Conservation (phyloP, 1,140 invertebrate species). For the Drosophila bifasciata region DNA sequence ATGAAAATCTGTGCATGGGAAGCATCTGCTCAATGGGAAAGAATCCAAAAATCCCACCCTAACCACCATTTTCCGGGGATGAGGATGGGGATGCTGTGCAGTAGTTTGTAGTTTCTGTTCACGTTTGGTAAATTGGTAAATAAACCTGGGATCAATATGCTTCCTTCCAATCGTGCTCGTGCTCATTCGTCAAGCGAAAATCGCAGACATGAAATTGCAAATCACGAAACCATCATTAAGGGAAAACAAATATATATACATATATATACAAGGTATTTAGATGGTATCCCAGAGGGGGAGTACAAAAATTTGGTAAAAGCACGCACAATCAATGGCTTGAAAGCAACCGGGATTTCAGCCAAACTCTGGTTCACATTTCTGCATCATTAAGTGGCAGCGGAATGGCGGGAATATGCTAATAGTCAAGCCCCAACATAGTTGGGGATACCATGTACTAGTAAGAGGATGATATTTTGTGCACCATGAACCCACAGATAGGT, state of each 20-base stretch:
- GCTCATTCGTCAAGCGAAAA: constrained; percentile 39
- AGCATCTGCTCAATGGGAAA: constrained; percentile 27
- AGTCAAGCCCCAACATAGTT: too few relatives aligned
- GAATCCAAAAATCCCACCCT: constrained; percentile 9
- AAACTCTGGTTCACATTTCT: constrained; percentile 60
- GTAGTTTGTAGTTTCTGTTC: constrained; percentile 49
- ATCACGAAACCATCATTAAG: constrained; percentile 3
- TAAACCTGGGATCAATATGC: constrained; percentile 37
- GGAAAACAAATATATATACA: constrained; percentile 1
- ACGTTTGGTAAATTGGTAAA: constrained; percentile 72
- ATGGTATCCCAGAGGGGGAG: too few relatives aligned
- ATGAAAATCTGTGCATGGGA: constrained; percentile 35
- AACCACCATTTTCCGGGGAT: too few relatives aligned
- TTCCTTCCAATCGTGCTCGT: neutral
- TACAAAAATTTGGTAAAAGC: constrained; percentile 11
- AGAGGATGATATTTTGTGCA: constrained; percentile 10
- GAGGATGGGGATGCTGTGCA: neutral
- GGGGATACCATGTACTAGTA: too few relatives aligned
- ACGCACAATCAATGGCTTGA: constrained; percentile 67
- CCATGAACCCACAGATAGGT: constrained; percentile 5
- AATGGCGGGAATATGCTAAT: too few relatives aligned
- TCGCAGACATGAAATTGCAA: constrained; percentile 16
- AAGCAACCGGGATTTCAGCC: constrained; percentile 42
- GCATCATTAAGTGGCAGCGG: too few relatives aligned
- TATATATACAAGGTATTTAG: neutral